A percentile compares a stretch with the other conserved stretches of the same genome.
phyloP scores from a whole-genome alignment of 1,140 invertebrate species.

The Hycleus cichorii region DNA sequence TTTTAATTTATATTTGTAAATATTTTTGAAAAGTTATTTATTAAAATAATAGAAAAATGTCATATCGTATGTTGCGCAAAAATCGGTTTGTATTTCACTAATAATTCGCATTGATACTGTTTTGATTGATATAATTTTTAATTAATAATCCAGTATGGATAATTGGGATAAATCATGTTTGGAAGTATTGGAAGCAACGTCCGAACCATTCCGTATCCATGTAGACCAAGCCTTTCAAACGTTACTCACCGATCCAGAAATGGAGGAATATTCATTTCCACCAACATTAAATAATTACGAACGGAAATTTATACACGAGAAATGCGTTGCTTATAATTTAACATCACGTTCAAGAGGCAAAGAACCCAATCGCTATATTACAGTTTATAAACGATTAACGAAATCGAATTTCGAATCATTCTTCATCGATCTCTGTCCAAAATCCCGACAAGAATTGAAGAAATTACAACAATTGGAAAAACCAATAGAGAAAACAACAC shows the following conservation, averaged over 20 bases:
- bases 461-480: conserved; percentile 46
- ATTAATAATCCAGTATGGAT: too few relatives aligned
- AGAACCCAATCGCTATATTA: conserved; percentile 55
- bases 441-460: conserved; percentile 31
- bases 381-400: conserved; percentile 58
- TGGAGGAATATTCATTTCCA: conserved; percentile 47
- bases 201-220: conserved; percentile 26
- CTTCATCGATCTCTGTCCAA: conserved; percentile 22
- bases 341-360: conserved; percentile 58
- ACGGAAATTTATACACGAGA: conserved; percentile 62
- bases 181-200: conserved; percentile 17
- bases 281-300: conserved; percentile 60
- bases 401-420: conserved; percentile 49
- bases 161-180: too few relatives aligned
- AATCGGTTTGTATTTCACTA: too few relatives aligned
- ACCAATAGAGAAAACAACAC: conserved; percentile 35
- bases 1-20: too few relatives aligned
- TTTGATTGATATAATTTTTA: too few relatives aligned
- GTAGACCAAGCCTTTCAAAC: conserved; percentile 24
- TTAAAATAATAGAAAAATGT: too few relatives aligned
- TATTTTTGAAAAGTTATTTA: too few relatives aligned
- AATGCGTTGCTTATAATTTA: conserved; percentile 51
- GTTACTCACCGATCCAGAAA: conserved; percentile 21
- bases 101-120: too few relatives aligned
- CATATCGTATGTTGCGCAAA: too few relatives aligned